These are phyloP conservation scores for Lordiphosa clarofinis DNA, from an alignment of 1,140 invertebrate genomes.

Conservation along the genomic window DNA sequence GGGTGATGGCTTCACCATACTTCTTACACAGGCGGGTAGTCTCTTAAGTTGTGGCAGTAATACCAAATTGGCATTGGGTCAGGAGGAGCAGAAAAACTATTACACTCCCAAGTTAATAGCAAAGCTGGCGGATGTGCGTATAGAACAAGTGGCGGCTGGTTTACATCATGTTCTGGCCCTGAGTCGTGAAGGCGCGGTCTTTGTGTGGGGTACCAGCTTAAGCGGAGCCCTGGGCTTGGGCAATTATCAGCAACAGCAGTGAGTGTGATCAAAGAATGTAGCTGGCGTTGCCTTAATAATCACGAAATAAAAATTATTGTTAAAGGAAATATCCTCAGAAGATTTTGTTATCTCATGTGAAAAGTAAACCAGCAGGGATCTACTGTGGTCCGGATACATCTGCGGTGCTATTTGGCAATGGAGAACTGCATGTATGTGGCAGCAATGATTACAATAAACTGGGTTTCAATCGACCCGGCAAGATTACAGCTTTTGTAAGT, in stretches of 20 bases:
- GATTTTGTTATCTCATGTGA: slow-evolving; percentile 76
- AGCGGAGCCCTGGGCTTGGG: slow-evolving; percentile 85
- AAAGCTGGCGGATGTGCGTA: slow-evolving; percentile 82
- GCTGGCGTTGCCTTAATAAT: background rate
- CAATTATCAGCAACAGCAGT: slow-evolving; percentile 81
- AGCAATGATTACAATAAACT: slow-evolving; percentile 86
- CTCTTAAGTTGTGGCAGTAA: slow-evolving; percentile 87
- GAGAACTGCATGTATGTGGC: slow-evolving; percentile 85
- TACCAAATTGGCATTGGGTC: slow-evolving; percentile 84
- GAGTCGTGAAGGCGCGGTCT: slow-evolving; percentile 83
- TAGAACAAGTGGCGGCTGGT: slow-evolving; percentile 84
- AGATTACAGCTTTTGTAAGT: slow-evolving; percentile 69
- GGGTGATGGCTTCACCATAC: slow-evolving; percentile 83
- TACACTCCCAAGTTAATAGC: slow-evolving; percentile 85
- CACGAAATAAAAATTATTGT: background rate
- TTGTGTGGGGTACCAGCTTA: slow-evolving; percentile 85
- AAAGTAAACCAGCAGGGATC: slow-evolving; percentile 81
- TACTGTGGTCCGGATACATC: slow-evolving; percentile 85
- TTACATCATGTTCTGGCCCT: slow-evolving; percentile 85
- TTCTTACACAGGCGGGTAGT: slow-evolving; percentile 86
- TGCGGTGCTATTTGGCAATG: slow-evolving; percentile 84
- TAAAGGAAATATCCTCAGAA: slow-evolving; percentile 67
- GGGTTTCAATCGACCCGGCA: slow-evolving; percentile 81
- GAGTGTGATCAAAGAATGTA: slow-evolving; percentile 17
- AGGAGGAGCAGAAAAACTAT: slow-evolving; percentile 83